Conservation (phyloP, 2,797 vertebrate species). For the Carduelis carduelis region DNA sequence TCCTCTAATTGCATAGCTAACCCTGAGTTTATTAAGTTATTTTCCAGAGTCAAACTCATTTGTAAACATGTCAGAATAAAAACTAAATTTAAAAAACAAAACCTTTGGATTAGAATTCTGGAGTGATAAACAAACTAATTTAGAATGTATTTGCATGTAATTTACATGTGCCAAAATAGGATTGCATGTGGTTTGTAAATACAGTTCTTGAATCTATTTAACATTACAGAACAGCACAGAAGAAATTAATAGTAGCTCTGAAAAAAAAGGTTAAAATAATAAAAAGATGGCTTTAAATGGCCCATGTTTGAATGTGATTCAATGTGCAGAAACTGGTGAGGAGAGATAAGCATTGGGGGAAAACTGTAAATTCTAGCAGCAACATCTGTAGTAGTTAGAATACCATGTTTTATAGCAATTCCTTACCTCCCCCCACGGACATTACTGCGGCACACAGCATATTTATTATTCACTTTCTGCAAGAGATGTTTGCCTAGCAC, state of each 20-base stretch:
- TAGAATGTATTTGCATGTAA: slow-evolving; percentile 78
- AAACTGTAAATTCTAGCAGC: slow-evolving; percentile 70
- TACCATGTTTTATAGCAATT: slow-evolving; percentile 69
- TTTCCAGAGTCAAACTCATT: slow-evolving; percentile 80
- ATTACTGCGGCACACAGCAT: slow-evolving; percentile 35
- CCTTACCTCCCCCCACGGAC: slow-evolving; percentile 59
- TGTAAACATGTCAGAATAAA: slow-evolving; percentile 78
- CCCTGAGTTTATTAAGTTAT: slow-evolving; percentile 80
- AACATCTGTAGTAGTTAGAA: slow-evolving; percentile 74
- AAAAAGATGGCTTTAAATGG: slow-evolving; percentile 69
- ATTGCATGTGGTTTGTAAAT: slow-evolving; percentile 72
- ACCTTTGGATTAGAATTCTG: slow-evolving; percentile 74
- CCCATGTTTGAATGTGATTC: slow-evolving; percentile 63
- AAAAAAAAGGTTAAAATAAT: slow-evolving; percentile 51
- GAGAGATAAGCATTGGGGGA: slow-evolving; percentile 66
- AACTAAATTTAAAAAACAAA: slow-evolving; percentile 73
- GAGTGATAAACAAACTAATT: slow-evolving; percentile 79
- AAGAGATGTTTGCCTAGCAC: slow-evolving; percentile 64
- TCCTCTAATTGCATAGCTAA: slow-evolving; percentile 76
- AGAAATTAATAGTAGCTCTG: slow-evolving; percentile 67
- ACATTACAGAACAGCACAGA: slow-evolving; percentile 60
- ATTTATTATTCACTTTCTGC: slow-evolving; percentile 70
- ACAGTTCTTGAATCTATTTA: slow-evolving; percentile 65
- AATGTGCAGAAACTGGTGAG: slow-evolving; percentile 69
- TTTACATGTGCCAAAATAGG: slow-evolving; percentile 78